These are phyloP conservation scores for Spicauda simplicius DNA, from an alignment of 2,888 invertebrate species.

Conservation along the genomic window DNA sequence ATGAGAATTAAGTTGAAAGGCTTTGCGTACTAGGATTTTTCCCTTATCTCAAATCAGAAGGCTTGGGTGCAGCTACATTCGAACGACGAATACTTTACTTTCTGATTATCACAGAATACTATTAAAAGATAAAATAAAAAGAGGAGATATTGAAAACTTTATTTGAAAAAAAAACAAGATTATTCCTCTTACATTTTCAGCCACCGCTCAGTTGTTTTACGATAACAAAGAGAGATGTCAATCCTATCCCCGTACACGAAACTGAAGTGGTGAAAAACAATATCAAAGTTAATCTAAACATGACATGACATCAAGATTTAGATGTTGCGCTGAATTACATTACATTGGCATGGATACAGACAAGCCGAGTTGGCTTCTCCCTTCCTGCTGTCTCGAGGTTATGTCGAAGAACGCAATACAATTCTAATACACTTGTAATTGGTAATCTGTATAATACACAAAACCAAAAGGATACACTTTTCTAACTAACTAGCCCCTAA, in stretches of 20 bases:
- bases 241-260: not conserved
- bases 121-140: too few relatives aligned
- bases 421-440: not conserved
- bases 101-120: too few relatives aligned
- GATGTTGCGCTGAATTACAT: constrained; percentile 5
- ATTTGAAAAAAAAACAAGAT: not conserved
- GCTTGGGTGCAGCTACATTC: too few relatives aligned
- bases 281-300: constrained; percentile 15
- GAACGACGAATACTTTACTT: too few relatives aligned
- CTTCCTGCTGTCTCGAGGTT: constrained; percentile 2
- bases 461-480: too few relatives aligned
- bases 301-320: constrained; percentile 16
- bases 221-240: constrained; percentile 1
- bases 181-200: not conserved
- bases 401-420: not conserved
- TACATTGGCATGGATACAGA: constrained; percentile 17
- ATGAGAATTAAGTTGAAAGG: too few relatives aligned
- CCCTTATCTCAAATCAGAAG: too few relatives aligned
- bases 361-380: constrained; percentile 3
- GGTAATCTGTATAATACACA: too few relatives aligned
- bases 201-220: not conserved
- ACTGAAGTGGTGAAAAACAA: constrained; percentile 10
- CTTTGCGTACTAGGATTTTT: too few relatives aligned
- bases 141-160: too few relatives aligned
- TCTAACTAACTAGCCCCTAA: too few relatives aligned